These are phyloP conservation scores for Caloenas nicobarica DNA, from an alignment of 2,113 vertebrate genomes.

Conservation along the genomic window DNA sequence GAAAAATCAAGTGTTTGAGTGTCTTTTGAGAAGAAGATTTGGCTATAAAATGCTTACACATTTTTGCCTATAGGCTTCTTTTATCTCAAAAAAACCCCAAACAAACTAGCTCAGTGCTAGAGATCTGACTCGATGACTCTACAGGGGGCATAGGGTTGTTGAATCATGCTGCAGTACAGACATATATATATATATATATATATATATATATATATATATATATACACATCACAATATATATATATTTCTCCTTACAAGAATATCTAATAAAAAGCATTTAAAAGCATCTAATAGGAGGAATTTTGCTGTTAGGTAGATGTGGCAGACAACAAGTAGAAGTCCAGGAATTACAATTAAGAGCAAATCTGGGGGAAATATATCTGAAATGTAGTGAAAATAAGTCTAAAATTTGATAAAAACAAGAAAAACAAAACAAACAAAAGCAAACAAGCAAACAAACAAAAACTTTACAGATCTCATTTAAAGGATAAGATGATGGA, in stretches of 20 bases:
- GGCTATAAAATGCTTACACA: not conserved
- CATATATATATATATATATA: not conserved
- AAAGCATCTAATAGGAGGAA: not conserved
- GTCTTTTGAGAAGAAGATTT: not conserved
- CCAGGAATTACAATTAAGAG: not conserved
- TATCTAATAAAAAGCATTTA: not conserved
- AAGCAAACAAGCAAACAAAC: not conserved
- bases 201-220: not conserved
- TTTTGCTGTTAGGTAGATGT: not conserved
- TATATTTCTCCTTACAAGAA: not conserved
- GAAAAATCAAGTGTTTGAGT: not conserved
- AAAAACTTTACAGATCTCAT: not conserved
- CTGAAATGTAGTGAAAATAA: not conserved
- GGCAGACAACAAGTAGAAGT: not conserved
- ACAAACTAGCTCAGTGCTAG: not conserved
- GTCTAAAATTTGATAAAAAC: not conserved
- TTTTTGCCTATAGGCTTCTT: not conserved
- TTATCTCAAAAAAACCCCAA: not conserved
- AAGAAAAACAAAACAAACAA: accelerated
- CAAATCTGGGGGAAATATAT: not conserved
- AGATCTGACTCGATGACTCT: not conserved
- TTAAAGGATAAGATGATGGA: not conserved
- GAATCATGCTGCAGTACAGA: not conserved
- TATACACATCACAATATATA: accelerated
- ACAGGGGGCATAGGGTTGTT: not conserved